A percentile compares a stretch with the other conserved stretches of the same genome.
Evolutionary conservation across 2,888 invertebrate species (phyloP).

Genomic region (Clistopyga incitator): DNA sequence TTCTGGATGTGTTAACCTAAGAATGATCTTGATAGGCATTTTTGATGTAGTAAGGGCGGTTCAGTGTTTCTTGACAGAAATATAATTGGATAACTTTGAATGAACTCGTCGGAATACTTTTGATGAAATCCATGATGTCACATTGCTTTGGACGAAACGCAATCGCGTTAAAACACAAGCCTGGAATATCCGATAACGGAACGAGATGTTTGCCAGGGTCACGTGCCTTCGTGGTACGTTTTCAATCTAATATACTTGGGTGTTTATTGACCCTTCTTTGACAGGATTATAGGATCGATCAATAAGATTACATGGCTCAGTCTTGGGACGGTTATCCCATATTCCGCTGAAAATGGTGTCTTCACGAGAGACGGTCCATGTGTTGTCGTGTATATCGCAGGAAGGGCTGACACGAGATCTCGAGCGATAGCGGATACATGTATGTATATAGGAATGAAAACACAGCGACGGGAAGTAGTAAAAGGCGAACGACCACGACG

Average conservation of each 20-base stretch:
- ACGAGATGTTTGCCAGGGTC: conserved; percentile 32
- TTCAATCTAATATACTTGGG: conserved; percentile 1
- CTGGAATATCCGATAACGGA: conserved; percentile 8
- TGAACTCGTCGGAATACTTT: background rate
- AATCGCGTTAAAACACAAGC: background rate
- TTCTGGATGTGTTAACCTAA: background rate
- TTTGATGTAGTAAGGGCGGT: background rate
- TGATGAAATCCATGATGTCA: background rate
- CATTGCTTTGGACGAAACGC: background rate
- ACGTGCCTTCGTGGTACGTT: conserved; percentile 11
- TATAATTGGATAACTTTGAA: background rate
- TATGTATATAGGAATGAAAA: background rate
- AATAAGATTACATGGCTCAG: conserved; percentile 15
- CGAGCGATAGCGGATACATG: conserved; percentile 21
- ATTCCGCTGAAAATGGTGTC: background rate
- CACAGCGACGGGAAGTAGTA: conserved; percentile 44
- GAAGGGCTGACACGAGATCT: conserved; percentile 26
- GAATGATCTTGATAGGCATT: background rate
- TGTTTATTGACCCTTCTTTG: background rate
- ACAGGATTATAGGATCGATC: conserved; percentile 13
- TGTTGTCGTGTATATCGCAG: background rate
- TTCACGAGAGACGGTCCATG: conserved; percentile 4
- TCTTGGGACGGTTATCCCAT: background rate
- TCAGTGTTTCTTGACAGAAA: background rate
- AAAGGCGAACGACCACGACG: conserved; percentile 38